Percentiles rank a stretch among this genome's conserved stretches.
These are phyloP conservation scores for Eupithecia vulgata DNA, from an alignment of 2,888 invertebrate species.

Conservation along the genomic window DNA sequence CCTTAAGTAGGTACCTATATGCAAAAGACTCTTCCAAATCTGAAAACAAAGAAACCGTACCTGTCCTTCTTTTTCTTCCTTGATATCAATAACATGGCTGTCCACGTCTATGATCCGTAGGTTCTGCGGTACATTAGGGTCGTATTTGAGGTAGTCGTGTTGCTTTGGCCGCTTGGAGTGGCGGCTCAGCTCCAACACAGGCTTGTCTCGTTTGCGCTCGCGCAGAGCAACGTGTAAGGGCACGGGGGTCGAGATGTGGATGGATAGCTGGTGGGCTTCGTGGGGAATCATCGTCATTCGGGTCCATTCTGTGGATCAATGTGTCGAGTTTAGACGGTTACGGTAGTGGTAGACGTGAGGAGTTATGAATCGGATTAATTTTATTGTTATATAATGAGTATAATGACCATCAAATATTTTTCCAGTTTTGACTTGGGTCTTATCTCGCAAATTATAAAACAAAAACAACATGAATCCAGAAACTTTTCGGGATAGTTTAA, in stretches of 20 bases:
- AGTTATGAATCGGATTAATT: neutral
- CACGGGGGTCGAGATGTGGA: conserved; percentile 69
- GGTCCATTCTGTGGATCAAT: conserved; percentile 65
- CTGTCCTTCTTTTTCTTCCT: conserved; percentile 69
- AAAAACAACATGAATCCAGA: no score
- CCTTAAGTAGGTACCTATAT: no score
- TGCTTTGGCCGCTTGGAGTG: conserved; percentile 65
- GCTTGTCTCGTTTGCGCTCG: conserved; percentile 69
- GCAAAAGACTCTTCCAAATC: no score
- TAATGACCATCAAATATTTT: no score
- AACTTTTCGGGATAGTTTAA: no score
- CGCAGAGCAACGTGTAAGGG: conserved; percentile 68
- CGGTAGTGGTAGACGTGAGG: neutral
- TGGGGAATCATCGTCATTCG: conserved; percentile 73
- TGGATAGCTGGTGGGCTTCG: conserved; percentile 70
- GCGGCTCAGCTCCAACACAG: conserved; percentile 68
- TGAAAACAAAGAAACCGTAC: neutral
- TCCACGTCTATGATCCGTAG: conserved; percentile 76
- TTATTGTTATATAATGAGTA: neutral
- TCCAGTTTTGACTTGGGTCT: no score
- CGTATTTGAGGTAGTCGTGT: conserved; percentile 74
- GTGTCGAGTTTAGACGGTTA: neutral
- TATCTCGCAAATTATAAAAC: neutral
- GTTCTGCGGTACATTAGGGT: conserved; percentile 74
- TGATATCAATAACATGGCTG: conserved; percentile 73